phyloP scores from a whole-genome alignment of 2,113 vertebrate species.

The Formicarius rufipectus region DNA sequence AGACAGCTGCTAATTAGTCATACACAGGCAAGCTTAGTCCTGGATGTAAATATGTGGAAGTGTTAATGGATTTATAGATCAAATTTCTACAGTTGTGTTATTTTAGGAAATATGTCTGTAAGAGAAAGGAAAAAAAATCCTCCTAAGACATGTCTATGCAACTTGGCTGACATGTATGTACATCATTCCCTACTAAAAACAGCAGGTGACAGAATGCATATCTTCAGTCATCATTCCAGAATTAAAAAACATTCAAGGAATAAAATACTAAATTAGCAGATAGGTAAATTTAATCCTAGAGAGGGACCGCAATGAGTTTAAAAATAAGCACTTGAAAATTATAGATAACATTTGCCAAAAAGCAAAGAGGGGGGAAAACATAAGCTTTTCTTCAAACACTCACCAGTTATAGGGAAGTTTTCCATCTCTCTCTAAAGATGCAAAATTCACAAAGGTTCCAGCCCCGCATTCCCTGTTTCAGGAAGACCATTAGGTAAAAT shows the following conservation, averaged over 20 bases:
- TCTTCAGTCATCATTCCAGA: background rate
- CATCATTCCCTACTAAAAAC: background rate
- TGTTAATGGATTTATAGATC: background rate
- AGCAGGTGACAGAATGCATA: background rate
- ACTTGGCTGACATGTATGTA: background rate
- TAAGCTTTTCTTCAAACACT: constrained; percentile 43
- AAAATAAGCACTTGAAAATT: background rate
- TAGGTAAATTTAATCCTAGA: background rate
- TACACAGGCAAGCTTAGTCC: background rate
- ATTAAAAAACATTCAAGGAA: background rate
- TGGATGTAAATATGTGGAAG: background rate
- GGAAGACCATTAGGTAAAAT: constrained; percentile 31
- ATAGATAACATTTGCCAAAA: background rate
- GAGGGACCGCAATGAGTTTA: background rate
- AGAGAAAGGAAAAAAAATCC: background rate
- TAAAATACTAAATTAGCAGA: background rate
- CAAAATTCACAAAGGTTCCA: constrained; percentile 95
- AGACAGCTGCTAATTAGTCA: background rate
- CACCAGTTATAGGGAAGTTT: constrained; percentile 98
- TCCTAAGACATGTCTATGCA: background rate
- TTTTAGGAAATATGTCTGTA: background rate
- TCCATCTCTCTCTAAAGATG: constrained; percentile 92
- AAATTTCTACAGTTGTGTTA: background rate
- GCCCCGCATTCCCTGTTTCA: constrained; percentile 88
- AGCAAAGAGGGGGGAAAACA: background rate